These are phyloP conservation scores for Microctenopoma steveboyesi DNA, from an alignment of 2,797 vertebrate species.

Conservation along the genomic window DNA sequence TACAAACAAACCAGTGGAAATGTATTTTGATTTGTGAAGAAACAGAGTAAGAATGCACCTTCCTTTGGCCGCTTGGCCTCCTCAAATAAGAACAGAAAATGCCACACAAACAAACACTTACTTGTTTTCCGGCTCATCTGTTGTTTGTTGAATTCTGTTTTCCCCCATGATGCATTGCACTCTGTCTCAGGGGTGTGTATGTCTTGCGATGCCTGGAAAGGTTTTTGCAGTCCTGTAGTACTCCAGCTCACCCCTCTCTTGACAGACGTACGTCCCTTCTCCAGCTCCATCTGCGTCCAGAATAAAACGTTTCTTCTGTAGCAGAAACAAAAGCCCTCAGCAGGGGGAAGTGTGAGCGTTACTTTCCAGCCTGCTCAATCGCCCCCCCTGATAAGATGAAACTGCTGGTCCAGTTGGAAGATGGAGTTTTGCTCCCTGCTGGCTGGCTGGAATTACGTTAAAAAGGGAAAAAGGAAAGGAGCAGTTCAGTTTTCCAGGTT, in stretches of 20 bases:
- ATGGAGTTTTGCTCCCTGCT: slow-evolving; percentile 51
- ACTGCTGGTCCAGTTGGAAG: slow-evolving; percentile 32
- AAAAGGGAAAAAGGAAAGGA: slow-evolving; percentile 19
- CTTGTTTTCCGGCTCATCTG: slow-evolving; percentile 82
- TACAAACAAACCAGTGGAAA: slow-evolving; percentile 27
- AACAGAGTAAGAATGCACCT: slow-evolving; percentile 11
- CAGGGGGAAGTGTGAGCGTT: slow-evolving; percentile 25
- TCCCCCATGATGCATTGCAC: slow-evolving; percentile 74
- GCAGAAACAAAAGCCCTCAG: slow-evolving; percentile 41
- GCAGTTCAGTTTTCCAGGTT: slow-evolving; percentile 54
- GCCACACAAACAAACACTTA: slow-evolving; percentile 77
- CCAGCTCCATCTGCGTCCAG: slow-evolving; percentile 72
- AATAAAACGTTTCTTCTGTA: slow-evolving; percentile 26
- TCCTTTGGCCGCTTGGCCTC: slow-evolving; percentile 1
- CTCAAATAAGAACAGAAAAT: slow-evolving; percentile 44
- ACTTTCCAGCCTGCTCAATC: slow-evolving; percentile 41
- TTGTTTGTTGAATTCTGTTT: slow-evolving; percentile 73
- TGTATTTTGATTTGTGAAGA: slow-evolving; percentile 12
- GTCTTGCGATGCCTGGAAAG: slow-evolving; percentile 65
- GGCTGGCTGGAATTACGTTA: slow-evolving; percentile 36
- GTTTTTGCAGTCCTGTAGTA: slow-evolving; percentile 70
- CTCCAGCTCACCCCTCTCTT: slow-evolving; percentile 82
- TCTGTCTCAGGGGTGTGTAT: slow-evolving; percentile 59
- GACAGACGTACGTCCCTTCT: slow-evolving; percentile 73
- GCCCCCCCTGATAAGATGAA: slow-evolving; percentile 34